A percentile compares a stretch with the other conserved stretches of the same genome.
phyloP scores from a whole-genome alignment of 2,113 vertebrate species.

The Hucho hucho region DNA sequence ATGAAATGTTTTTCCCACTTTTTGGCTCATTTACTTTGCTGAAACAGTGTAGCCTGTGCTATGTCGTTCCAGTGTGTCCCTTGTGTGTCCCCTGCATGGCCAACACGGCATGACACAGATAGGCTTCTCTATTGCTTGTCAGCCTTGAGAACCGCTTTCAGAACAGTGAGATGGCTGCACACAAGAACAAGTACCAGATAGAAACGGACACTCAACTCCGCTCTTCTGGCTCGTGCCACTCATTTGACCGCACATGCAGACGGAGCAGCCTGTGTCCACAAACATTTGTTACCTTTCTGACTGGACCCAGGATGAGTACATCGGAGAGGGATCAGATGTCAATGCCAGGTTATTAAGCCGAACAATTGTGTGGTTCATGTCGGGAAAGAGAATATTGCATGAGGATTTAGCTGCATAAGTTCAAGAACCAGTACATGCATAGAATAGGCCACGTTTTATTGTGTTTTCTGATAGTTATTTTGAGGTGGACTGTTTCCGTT shows the following conservation, averaged over 20 bases:
- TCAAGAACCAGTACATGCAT: no score
- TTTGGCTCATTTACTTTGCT: slow-evolving; percentile 56
- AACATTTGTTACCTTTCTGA: slow-evolving; percentile 35
- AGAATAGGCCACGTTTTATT: no score
- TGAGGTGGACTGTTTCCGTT: neutral
- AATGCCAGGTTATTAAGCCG: neutral
- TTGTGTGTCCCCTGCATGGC: slow-evolving; percentile 29
- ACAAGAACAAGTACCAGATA: slow-evolving; percentile 31
- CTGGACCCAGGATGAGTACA: slow-evolving; percentile 18
- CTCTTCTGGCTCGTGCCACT: slow-evolving; percentile 30
- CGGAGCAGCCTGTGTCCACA: slow-evolving; percentile 13
- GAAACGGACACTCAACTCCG: slow-evolving; percentile 29
- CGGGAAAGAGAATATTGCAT: no score
- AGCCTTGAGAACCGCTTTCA: slow-evolving; percentile 46
- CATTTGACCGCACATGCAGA: slow-evolving; percentile 50
- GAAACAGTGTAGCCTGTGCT: slow-evolving; percentile 35
- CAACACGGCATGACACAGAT: slow-evolving; percentile 48
- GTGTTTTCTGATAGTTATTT: neutral
- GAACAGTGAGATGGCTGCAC: slow-evolving; percentile 32
- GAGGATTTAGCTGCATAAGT: neutral
- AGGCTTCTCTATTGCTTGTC: slow-evolving; percentile 36
- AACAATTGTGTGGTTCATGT: no score
- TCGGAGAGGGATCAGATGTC: slow-evolving; percentile 5
- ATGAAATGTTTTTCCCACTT: slow-evolving; percentile 20
- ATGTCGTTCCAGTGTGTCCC: slow-evolving; percentile 41